These are phyloP conservation scores for Manduca sexta DNA, from an alignment of 1,140 invertebrate genomes.

Conservation along the genomic window DNA sequence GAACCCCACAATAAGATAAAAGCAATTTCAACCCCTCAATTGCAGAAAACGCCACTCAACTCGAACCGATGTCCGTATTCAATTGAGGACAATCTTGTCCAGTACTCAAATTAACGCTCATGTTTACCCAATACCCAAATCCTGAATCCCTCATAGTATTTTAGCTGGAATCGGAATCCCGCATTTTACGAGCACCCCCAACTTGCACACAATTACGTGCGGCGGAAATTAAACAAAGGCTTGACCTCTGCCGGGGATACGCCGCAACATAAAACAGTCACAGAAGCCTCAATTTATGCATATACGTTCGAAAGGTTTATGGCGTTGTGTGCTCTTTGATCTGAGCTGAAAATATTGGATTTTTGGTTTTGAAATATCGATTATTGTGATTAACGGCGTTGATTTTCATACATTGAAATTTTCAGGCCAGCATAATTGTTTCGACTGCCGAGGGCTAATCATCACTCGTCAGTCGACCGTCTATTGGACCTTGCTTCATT, in stretches of 20 bases:
- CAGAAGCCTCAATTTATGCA: too few species aligned
- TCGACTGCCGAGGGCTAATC: too few species aligned
- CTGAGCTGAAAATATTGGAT: too few species aligned
- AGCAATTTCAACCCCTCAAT: neutral
- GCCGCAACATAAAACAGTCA: neutral
- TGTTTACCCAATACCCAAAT: neutral
- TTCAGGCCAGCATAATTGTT: too few species aligned
- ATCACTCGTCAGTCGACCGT: too few species aligned
- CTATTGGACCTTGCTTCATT: too few species aligned
- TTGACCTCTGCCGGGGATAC: constrained; percentile 6
- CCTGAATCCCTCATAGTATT: neutral
- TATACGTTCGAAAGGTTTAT: too few species aligned
- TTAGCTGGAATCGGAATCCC: neutral
- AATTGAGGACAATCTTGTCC: neutral
- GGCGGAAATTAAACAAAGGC: constrained; percentile 19
- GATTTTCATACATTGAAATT: too few species aligned
- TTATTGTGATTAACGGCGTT: too few species aligned
- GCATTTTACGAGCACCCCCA: constrained; percentile 1
- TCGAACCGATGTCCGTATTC: neutral
- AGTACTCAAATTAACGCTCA: neutral
- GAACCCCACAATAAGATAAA: neutral
- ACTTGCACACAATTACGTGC: constrained; percentile 9
- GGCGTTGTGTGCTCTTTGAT: too few species aligned
- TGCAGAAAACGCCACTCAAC: neutral
- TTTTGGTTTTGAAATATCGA: too few species aligned